Percentiles rank a stretch among this genome's conserved stretches.
Conservation (phyloP, 2,113 vertebrate genomes). For the Megaceryle torquata region DNA sequence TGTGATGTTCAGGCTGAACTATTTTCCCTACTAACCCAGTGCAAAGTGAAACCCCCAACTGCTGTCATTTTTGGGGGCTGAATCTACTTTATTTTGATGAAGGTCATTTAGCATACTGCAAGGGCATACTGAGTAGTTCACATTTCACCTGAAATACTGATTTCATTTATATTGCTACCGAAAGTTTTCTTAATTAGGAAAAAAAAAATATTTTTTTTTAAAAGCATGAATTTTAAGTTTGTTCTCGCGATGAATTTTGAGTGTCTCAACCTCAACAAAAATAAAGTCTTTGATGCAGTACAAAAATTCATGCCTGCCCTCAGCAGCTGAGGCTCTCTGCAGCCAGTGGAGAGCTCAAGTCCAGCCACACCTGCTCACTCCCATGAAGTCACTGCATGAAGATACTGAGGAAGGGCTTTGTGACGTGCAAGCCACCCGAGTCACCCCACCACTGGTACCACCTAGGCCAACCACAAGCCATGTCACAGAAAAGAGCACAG, state of each 20-base stretch:
- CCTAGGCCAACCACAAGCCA: not conserved
- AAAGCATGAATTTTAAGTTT: not conserved
- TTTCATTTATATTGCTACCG: not conserved
- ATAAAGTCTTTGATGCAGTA: not conserved
- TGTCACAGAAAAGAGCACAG: not conserved
- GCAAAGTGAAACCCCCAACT: not conserved
- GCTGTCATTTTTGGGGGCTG: not conserved
- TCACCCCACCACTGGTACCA: not conserved
- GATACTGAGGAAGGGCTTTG: not conserved
- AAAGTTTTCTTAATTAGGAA: not conserved
- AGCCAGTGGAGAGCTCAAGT: not conserved
- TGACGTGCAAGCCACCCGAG: accelerated
- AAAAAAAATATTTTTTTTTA: not conserved
- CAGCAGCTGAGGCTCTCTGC: accelerated
- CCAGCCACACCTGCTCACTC: not conserved
- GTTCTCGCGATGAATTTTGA: not conserved
- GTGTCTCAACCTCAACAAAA: not conserved
- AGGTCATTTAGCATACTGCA: not conserved
- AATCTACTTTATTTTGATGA: not conserved
- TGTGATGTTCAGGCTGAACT: accelerated
- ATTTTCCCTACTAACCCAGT: not conserved
- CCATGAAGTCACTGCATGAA: not conserved
- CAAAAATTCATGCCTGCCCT: not conserved
- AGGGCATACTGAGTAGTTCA: not conserved
- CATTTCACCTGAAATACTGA: not conserved